phyloP scores from a whole-genome alignment of 2,113 vertebrate species.

The Eulacestoma nigropectus region DNA sequence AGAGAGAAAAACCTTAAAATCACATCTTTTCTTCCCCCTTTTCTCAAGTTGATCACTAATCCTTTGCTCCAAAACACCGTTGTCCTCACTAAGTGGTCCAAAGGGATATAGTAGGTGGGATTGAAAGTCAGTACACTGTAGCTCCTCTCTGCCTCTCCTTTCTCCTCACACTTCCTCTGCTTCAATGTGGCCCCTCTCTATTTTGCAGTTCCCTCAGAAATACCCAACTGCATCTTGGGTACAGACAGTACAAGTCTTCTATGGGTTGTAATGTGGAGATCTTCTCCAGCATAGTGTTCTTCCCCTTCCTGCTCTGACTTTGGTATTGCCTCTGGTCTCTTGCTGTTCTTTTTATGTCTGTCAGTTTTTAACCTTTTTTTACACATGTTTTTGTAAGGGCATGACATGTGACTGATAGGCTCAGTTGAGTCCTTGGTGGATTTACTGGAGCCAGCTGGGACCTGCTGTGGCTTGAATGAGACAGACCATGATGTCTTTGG shows the following conservation, averaged over 20 bases:
- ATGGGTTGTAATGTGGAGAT: neutral
- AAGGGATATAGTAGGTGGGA: rapidly evolving
- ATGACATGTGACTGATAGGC: no score
- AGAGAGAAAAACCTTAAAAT: neutral
- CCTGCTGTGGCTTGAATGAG: neutral
- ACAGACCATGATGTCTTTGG: neutral
- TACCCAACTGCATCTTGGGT: neutral
- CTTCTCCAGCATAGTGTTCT: neutral
- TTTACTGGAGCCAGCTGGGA: neutral
- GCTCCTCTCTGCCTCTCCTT: neutral
- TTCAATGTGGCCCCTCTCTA: rapidly evolving
- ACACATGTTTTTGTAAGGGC: neutral
- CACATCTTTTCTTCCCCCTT: neutral
- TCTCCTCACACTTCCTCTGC: neutral
- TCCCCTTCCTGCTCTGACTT: neutral
- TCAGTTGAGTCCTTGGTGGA: neutral
- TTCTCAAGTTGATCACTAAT: neutral
- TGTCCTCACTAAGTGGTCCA: neutral
- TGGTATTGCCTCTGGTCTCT: neutral
- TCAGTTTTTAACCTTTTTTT: neutral
- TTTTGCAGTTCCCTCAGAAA: neutral
- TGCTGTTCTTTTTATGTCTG: neutral
- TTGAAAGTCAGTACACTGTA: neutral
- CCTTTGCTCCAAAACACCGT: neutral
- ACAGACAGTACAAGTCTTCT: neutral